phyloP scores from a whole-genome alignment of 2,797 vertebrate species.

The Melanotaenia maccullochi region DNA sequence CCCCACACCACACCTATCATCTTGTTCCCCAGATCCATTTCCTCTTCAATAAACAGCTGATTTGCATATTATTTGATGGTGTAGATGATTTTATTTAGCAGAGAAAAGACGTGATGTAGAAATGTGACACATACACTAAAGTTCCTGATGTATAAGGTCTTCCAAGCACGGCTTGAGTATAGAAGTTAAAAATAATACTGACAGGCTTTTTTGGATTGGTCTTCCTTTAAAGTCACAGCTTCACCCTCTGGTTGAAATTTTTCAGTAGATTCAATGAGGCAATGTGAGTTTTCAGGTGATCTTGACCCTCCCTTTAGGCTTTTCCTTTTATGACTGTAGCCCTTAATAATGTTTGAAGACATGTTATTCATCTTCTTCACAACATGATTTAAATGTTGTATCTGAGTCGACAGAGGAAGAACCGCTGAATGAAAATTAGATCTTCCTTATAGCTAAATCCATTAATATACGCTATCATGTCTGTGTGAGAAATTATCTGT shows the following conservation, averaged over 20 bases:
- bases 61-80: constrained; percentile 15
- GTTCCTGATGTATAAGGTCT: not conserved
- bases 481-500: constrained; percentile 46
- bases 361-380: not conserved
- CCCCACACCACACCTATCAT: not conserved
- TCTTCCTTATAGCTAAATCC: constrained; percentile 27
- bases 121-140: not conserved
- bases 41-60: constrained; percentile 18
- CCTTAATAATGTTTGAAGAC: not conserved
- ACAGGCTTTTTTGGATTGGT: not conserved
- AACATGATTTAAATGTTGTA: not conserved
- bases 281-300: not conserved
- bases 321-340: not conserved
- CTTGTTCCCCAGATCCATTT: constrained; percentile 4
- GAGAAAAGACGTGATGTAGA: not conserved
- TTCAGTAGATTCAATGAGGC: not conserved
- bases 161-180: not conserved
- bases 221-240: not conserved
- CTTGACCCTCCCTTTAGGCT: too few relatives aligned
- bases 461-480: constrained; percentile 47
- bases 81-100: not conserved
- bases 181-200: too few relatives aligned
- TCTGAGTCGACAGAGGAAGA: not conserved
- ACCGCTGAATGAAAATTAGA: constrained; percentile 36
- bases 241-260: not conserved